Conservation (phyloP, 2,113 vertebrate genomes). For the Leucoraja erinaceus region DNA sequence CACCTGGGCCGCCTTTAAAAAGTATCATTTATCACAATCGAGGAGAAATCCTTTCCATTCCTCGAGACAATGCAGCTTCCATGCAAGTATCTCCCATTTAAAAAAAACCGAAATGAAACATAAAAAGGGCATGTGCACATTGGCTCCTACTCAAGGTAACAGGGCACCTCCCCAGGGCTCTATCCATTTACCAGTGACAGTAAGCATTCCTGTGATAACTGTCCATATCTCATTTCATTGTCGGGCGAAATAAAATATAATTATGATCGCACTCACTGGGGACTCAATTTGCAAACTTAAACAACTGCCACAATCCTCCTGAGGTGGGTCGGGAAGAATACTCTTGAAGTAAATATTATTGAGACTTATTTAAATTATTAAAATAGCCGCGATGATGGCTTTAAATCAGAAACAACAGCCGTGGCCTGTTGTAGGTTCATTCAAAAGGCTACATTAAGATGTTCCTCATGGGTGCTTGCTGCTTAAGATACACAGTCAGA, state of each 20-base stretch:
- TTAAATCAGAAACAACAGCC: neutral
- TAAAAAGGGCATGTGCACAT: neutral
- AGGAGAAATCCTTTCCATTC: neutral
- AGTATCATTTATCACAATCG: neutral
- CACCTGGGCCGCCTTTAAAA: neutral
- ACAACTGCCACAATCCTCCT: constrained; percentile 26
- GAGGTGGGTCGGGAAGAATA: neutral
- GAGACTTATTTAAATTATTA: constrained; percentile 30
- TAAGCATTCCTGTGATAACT: neutral
- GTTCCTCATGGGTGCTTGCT: constrained; percentile 15
- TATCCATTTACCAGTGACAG: neutral
- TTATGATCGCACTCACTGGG: constrained; percentile 5
- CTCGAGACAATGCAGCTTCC: neutral
- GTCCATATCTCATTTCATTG: constrained; percentile 23
- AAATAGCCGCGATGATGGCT: constrained; percentile 29
- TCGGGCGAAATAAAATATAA: constrained; percentile 24
- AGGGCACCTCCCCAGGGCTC: neutral
- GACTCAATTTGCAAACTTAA: constrained; percentile 34
- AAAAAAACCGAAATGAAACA: neutral
- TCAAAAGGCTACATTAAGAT: constrained; percentile 22
- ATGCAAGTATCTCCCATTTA: neutral
- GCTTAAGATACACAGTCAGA: constrained; percentile 12
- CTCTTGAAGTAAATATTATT: constrained; percentile 33
- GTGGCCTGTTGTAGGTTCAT: neutral
- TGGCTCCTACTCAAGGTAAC: neutral